These are phyloP conservation scores for Lemur catta DNA, from an alignment of 2,797 vertebrate genomes.

Conservation along the genomic window DNA sequence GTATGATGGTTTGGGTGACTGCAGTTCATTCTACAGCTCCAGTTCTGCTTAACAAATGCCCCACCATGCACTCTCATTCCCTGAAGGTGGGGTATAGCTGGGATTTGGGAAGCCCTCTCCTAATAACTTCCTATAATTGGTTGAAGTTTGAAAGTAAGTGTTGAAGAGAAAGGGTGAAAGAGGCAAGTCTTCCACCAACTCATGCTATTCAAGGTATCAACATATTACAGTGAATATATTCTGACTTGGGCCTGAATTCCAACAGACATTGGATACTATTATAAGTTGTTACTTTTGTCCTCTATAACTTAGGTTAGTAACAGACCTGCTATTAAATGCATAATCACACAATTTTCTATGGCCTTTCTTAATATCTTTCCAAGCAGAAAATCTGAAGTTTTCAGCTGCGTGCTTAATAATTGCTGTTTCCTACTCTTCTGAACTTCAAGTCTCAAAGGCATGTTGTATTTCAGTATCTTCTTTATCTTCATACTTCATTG, in stretches of 20 bases:
- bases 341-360: not conserved
- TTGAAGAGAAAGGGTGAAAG: not conserved
- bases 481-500: not conserved
- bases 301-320: not conserved
- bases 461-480: not conserved
- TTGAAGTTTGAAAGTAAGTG: not conserved
- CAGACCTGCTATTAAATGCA: not conserved
- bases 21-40: not conserved
- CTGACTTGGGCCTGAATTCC: not conserved
- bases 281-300: not conserved
- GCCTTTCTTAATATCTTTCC: not conserved
- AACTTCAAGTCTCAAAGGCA: not conserved
- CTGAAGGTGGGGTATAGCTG: not conserved
- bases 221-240: not conserved
- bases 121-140: not conserved
- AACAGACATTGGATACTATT: not conserved
- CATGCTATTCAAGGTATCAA: not conserved
- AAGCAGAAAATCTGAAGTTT: not conserved
- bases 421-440: not conserved
- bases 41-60: not conserved
- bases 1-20: not conserved
- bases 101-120: not conserved
- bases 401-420: not conserved
- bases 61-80: not conserved
- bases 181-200: too few species aligned